phyloP scores from a whole-genome alignment of 2,797 vertebrate species.

The Danionella dracula region DNA sequence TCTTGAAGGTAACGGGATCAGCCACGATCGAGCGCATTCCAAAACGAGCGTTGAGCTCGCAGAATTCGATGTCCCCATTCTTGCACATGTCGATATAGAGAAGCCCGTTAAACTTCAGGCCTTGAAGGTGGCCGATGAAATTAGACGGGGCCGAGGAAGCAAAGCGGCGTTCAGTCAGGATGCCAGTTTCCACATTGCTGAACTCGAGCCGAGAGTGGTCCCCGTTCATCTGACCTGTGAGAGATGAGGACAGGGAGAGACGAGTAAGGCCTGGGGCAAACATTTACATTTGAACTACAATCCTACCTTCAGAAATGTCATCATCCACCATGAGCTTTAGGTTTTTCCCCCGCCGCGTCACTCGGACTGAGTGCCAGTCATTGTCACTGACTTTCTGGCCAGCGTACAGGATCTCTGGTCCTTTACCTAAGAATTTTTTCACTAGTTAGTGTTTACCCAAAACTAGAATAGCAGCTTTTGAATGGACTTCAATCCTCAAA shows the following conservation, averaged over 20 bases:
- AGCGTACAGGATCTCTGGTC: slow-evolving; percentile 92
- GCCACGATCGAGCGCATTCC: slow-evolving; percentile 94
- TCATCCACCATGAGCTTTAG: slow-evolving; percentile 80
- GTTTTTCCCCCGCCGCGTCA: slow-evolving; percentile 88
- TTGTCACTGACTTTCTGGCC: slow-evolving; percentile 98
- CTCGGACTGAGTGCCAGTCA: slow-evolving; percentile 93
- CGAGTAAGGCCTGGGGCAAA: not conserved
- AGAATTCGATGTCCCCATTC: slow-evolving; percentile 96
- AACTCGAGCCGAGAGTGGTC: slow-evolving; percentile 96
- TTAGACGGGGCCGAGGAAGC: slow-evolving; percentile 87
- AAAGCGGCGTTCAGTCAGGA: slow-evolving; percentile 91
- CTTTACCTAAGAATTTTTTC: slow-evolving; percentile 83
- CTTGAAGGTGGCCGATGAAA: slow-evolving; percentile 94
- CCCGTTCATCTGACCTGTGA: slow-evolving; percentile 87
- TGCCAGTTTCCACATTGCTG: slow-evolving; percentile 94
- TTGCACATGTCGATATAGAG: slow-evolving; percentile 98
- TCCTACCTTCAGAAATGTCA: slow-evolving; percentile 15
- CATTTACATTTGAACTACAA: not conserved
- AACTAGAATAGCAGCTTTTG: slow-evolving; percentile 40
- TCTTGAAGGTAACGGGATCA: slow-evolving; percentile 93
- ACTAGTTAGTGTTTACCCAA: slow-evolving; percentile 54
- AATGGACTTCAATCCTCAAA: no score
- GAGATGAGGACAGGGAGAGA: not conserved
- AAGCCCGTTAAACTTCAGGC: slow-evolving; percentile 93
- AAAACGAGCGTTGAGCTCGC: slow-evolving; percentile 93